Evolutionary conservation across 1,140 invertebrate species (phyloP), one percentile per base, ranked within the genome.

Genomic region (Camponotus floridanus): DNA sequence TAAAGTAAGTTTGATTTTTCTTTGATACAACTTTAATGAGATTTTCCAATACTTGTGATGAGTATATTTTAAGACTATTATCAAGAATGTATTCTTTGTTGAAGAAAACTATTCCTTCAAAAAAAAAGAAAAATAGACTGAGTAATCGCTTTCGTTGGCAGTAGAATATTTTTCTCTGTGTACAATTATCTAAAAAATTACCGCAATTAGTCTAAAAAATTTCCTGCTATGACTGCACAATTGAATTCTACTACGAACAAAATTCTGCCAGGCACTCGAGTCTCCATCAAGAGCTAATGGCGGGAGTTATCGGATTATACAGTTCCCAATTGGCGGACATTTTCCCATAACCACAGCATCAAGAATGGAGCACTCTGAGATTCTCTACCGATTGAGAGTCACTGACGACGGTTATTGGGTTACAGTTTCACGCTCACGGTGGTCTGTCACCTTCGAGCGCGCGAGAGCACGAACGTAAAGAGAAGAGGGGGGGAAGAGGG

Each of bases 341-440:
- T 78, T 61, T 48, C 33, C 21, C 59, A 26, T 45, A 78, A 64
- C 74, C 59, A 39, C 74, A 62, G 74, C 74, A 31, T 64, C 59
- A 11, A 26, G 3, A 67, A 57, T 55, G 45, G 33, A 57, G 21
- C 48, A 39, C 21, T 31, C 15, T 26, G 76, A 39, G 61, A 31
- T 48, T 42, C 59, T 15, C 59, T 15, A 11, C 7, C 39, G 62
- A 89, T 84, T 88, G 90, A 91, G 88, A 86, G 55, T 55, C 87
- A 87, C 89, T 91, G 89, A 62, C 68, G 36, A 76, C 81, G 89
- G 87, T 91, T 91, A 87, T 91, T 91, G 87, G 87, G 90, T 90
- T 91, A 90, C 76, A 88, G 85, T 90, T 91, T 87, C 88, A 85
- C 88, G 88, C 88, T 90, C 88, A 90, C 88, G 88, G 88, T 90